phyloP scores from a whole-genome alignment of 2,113 vertebrate species.

The Microcebus lehilahytsara region DNA sequence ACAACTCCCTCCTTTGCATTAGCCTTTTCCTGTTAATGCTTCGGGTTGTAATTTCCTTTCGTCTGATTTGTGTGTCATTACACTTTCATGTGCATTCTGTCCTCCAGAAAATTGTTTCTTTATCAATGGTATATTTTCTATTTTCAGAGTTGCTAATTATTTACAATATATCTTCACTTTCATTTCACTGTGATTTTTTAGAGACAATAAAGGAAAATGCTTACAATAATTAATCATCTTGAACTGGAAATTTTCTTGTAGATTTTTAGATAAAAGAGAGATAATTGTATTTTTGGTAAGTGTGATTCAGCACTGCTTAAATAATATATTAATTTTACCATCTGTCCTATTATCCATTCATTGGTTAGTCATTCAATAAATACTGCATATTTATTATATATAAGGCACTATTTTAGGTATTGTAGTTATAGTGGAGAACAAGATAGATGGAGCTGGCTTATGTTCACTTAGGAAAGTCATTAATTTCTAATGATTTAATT shows the following conservation, averaged over 20 bases:
- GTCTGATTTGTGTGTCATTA: not conserved
- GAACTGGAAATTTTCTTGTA: not conserved
- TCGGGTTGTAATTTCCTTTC: not conserved
- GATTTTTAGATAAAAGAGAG: not conserved
- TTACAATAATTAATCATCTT: not conserved
- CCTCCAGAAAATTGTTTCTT: not conserved
- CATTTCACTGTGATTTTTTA: not conserved
- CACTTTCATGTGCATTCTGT: not conserved
- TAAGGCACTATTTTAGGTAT: not conserved
- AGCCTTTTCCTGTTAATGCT: not conserved
- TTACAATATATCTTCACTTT: not conserved
- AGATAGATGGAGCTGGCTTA: not conserved
- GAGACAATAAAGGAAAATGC: not conserved
- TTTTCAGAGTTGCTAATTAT: not conserved
- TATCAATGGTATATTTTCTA: not conserved
- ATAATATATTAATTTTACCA: not conserved
- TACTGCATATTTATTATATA: not conserved
- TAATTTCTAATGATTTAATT: conserved; percentile 36
- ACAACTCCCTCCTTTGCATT: not conserved
- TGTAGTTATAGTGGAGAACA: not conserved
- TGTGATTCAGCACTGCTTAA: not conserved
- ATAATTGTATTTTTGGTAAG: not conserved
- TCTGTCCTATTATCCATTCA: not conserved
- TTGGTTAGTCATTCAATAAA: not conserved
- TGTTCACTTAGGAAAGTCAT: not conserved